Evolutionary conservation across 2,888 invertebrate species (phyloP).

Genomic region (Ectropis crepuscularia): DNA sequence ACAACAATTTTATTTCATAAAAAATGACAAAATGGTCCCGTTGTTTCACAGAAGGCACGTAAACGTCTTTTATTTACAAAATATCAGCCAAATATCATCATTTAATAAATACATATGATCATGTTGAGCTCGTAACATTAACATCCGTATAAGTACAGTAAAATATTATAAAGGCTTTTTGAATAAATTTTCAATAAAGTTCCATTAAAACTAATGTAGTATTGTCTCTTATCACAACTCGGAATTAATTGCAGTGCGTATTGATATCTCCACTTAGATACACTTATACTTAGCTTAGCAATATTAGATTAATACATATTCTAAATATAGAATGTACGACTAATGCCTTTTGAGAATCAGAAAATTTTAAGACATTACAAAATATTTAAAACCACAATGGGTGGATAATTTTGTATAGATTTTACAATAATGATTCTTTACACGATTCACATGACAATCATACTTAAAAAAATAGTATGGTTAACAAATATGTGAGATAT

Average conservation of each 20-base stretch:
- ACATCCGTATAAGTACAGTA: conserved; percentile 45
- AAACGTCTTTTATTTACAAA: conserved; percentile 44
- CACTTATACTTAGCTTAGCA: conserved; percentile 8
- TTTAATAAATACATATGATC: conserved; percentile 58
- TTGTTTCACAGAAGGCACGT: conserved; percentile 72
- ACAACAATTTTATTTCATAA: conserved; percentile 60
- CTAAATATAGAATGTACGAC: too few relatives aligned
- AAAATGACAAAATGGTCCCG: conserved; percentile 73
- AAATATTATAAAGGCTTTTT: conserved; percentile 42
- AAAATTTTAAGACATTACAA: too few relatives aligned
- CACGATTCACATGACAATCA: background rate
- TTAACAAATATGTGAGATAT: conserved; percentile 12
- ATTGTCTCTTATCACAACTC: conserved; percentile 65
- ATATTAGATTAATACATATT: background rate
- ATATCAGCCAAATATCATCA: conserved; percentile 49
- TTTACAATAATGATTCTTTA: too few relatives aligned
- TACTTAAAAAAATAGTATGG: conserved; percentile 3
- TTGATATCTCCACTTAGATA: conserved; percentile 26
- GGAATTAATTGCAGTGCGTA: conserved; percentile 52
- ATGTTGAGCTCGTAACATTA: conserved; percentile 58
- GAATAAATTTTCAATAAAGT: conserved; percentile 36
- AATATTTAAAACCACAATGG: too few relatives aligned
- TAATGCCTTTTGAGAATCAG: too few relatives aligned
- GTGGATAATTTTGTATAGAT: too few relatives aligned
- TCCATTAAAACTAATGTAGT: conserved; percentile 46